phyloP scores from a whole-genome alignment of 2,888 invertebrate genomes.

The Cotesia congregata region DNA sequence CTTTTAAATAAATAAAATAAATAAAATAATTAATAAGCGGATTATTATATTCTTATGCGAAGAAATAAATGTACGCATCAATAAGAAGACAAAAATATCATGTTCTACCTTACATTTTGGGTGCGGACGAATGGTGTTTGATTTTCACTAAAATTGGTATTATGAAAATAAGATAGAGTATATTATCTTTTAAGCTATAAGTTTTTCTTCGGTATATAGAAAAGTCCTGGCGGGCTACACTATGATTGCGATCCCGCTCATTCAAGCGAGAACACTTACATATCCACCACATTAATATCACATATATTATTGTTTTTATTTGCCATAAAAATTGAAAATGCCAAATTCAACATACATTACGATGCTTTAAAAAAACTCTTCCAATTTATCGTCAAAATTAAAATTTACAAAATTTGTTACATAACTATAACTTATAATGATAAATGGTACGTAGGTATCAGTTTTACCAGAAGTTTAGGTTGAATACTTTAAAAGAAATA shows the following conservation, averaged over 20 bases:
- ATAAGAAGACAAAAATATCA: too few species aligned
- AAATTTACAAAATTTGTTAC: background rate
- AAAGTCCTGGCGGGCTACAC: slow-evolving; percentile 31
- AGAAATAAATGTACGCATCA: too few species aligned
- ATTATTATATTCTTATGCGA: too few species aligned
- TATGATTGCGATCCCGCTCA: slow-evolving; percentile 24
- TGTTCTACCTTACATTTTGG: too few species aligned
- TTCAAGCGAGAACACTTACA: slow-evolving; percentile 31
- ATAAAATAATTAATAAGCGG: too few species aligned
- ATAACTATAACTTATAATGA: too few species aligned
- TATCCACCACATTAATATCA: slow-evolving; percentile 39
- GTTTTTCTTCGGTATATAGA: slow-evolving; percentile 10
- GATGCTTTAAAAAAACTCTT: slow-evolving; percentile 13
- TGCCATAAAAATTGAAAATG: slow-evolving; percentile 12
- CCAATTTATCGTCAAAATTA: background rate
- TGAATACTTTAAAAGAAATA: background rate
- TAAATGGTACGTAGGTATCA: background rate
- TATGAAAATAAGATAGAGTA: background rate
- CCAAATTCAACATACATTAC: background rate
- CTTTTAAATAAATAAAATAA: too few species aligned
- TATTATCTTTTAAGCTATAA: slow-evolving; percentile 5
- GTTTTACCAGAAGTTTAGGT: background rate
- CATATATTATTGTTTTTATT: slow-evolving; percentile 29
- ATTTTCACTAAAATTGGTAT: background rate
- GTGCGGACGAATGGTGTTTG: too few species aligned